Conservation (phyloP, 2,113 vertebrate genomes). For the Petaurus breviceps region DNA sequence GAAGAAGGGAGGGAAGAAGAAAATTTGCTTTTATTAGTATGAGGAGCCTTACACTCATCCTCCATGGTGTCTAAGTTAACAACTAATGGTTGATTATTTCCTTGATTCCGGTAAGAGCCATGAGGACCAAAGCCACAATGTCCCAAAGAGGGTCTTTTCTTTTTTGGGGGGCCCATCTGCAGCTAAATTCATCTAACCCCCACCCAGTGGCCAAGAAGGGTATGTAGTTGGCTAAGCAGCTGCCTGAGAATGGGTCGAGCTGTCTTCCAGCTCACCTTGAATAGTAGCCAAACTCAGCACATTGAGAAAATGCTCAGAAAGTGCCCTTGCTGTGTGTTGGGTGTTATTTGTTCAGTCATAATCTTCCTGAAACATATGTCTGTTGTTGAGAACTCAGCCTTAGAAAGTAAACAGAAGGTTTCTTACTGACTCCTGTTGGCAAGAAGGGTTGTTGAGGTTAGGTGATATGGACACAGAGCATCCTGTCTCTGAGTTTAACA, state of each 20-base stretch:
- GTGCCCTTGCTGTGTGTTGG: neutral
- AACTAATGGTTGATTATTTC: neutral
- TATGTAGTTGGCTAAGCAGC: neutral
- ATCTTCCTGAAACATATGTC: slow-evolving; percentile 41
- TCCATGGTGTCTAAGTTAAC: neutral
- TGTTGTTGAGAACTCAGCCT: slow-evolving; percentile 58
- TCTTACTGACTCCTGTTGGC: slow-evolving; percentile 57
- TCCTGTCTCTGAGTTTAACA: neutral
- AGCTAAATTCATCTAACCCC: neutral
- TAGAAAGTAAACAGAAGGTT: slow-evolving; percentile 56
- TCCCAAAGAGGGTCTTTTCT: neutral
- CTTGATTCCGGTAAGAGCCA: neutral
- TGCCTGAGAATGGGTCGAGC: slow-evolving; percentile 41
- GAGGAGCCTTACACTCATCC: neutral
- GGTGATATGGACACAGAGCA: neutral
- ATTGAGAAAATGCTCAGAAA: slow-evolving; percentile 20
- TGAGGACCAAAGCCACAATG: neutral
- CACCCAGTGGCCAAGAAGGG: neutral
- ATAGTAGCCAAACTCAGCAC: neutral
- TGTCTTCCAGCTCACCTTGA: slow-evolving; percentile 75
- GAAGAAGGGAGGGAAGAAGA: neutral
- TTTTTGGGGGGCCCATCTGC: neutral
- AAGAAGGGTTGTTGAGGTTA: slow-evolving; percentile 12
- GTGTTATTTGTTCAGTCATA: slow-evolving; percentile 48
- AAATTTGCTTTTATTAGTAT: neutral